Evolutionary conservation across 2,888 invertebrate species (phyloP), one percentile per base, ranked within the genome.

Genomic region (Opisthograptis luteolata): DNA sequence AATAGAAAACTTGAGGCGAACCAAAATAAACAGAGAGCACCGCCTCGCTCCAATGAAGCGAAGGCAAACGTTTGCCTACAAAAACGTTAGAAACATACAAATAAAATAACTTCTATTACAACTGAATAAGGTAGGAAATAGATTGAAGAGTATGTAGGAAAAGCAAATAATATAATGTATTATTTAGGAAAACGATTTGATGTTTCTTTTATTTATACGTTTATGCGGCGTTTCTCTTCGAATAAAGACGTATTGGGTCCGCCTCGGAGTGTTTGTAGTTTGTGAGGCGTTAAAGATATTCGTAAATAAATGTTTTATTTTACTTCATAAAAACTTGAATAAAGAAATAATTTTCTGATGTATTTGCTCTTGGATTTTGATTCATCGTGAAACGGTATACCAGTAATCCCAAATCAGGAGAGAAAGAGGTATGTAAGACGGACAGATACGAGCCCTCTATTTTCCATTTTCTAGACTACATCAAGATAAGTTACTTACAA

Each of bases 171-270:
- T 40, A 51, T 47, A 44, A 55, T 60, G 44, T 47, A 52, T 53
- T 14, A 37, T 53, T 50, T 49, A 37, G 47, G 55, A 42, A 42
- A 53, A 45, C 47, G 50, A 55, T 57, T 60, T 55, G 32, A 36
- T 27, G 44, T 52, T 39, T 46, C 44, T 40, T n/a, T 58, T 58
- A 58, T 52, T 55, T 58, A 43, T 50, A 39, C 34, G 36, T 48
- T 52, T 60, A 40, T 46, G 30, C 12, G 42, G 30, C 31, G 48
- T 47, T 42, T 44, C 30, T 54, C 36, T 35, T 36, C 17, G 25
- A 12, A 22, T 13, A 13, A 15, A 40, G 36, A 46, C 31, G 15
- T 43, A 40, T 40, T 14, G 17, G 20, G 31, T 13, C 25, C 2
- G 1, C 15, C 7, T 19, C n/a, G 8, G 3, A 5, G 28, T 24